These are phyloP conservation scores for Parnassius mnemosyne DNA, from an alignment of 2,888 invertebrate species.

Conservation along the genomic window DNA sequence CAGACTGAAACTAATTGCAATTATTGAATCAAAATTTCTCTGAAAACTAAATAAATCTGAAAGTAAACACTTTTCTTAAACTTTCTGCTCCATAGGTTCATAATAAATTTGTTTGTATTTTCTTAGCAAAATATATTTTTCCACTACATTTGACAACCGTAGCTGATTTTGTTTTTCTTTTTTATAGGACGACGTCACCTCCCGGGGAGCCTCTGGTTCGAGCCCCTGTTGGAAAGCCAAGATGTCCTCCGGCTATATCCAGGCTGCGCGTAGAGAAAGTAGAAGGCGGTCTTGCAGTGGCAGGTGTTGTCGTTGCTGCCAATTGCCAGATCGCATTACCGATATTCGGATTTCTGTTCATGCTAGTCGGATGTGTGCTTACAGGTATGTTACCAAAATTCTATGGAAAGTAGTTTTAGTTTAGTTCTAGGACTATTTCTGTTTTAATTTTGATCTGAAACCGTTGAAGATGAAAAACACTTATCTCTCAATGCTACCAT, in stretches of 20 bases:
- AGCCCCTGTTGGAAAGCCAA: conserved; percentile 72
- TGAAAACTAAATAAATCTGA: too few relatives aligned
- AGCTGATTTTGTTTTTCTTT: conserved; percentile 24
- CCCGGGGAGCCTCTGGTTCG: conserved; percentile 82
- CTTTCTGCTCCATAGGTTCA: too few relatives aligned
- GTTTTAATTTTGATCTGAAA: too few relatives aligned
- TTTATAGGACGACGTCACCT: conserved; percentile 70
- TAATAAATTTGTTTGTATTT: too few relatives aligned
- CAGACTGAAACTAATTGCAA: not conserved
- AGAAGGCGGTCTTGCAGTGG: conserved; percentile 87
- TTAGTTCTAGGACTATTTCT: too few relatives aligned
- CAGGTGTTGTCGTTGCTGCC: conserved; percentile 87
- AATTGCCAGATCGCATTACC: conserved; percentile 89
- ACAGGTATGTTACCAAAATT: conserved; percentile 76
- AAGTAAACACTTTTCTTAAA: too few relatives aligned
- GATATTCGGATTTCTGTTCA: conserved; percentile 87
- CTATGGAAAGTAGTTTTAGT: too few relatives aligned
- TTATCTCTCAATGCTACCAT: too few relatives aligned
- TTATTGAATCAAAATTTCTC: not conserved
- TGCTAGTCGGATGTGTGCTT: conserved; percentile 87
- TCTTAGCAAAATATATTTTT: too few relatives aligned
- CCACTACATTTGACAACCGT: too few relatives aligned
- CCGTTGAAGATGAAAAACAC: too few relatives aligned
- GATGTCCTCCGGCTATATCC: conserved; percentile 85
- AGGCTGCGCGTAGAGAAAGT: conserved; percentile 87